phyloP scores from a whole-genome alignment of 2,797 vertebrate genomes.

The Galagoides demidoff region DNA sequence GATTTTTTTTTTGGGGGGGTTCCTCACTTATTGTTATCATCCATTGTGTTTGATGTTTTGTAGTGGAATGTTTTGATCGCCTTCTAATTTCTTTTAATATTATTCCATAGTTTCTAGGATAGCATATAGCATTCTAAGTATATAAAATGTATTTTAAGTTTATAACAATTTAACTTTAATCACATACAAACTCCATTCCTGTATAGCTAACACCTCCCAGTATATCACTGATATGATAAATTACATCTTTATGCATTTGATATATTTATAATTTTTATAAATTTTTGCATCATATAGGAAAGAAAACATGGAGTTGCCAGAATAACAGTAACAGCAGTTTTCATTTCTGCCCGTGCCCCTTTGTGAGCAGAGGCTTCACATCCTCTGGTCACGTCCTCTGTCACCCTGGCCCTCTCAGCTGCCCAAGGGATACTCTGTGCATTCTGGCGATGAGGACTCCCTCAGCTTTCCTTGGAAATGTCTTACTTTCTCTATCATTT shows the following conservation, averaged over 20 bases:
- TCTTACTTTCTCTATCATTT: not conserved
- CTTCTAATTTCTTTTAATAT: not conserved
- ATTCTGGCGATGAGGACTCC: not conserved
- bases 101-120: not conserved
- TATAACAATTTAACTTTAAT: not conserved
- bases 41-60: not conserved
- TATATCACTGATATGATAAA: not conserved
- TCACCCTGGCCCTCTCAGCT: no score
- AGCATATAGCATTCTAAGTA: not conserved
- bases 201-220: not conserved
- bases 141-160: not conserved
- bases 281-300: not conserved
- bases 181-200: not conserved
- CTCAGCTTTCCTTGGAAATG: constrained; percentile 1
- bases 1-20: not conserved
- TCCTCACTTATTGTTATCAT: not conserved
- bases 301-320: not conserved
- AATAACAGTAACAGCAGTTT: not conserved
- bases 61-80: not conserved
- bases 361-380: no score
- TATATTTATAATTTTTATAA: not conserved
- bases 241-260: not conserved
- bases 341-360: not conserved
- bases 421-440: no score
- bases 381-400: no score